These are phyloP conservation scores for Catharus ustulatus DNA, from an alignment of 2,797 vertebrate species.

Conservation along the genomic window DNA sequence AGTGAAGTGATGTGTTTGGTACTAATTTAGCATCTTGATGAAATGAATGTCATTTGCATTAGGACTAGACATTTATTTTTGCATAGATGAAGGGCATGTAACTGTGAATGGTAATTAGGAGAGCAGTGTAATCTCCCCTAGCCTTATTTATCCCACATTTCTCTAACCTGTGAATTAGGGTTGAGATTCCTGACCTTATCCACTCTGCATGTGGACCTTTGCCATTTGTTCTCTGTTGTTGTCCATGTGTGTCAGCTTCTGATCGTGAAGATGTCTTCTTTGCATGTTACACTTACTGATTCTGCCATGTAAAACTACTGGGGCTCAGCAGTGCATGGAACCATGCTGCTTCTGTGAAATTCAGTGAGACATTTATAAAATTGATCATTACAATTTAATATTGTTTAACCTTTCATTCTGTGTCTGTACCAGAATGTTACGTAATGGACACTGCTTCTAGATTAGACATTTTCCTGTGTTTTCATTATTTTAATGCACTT, in stretches of 20 bases:
- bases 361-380: background rate
- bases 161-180: background rate
- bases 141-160: background rate
- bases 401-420: background rate
- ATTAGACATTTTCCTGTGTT: background rate
- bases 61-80: conserved; percentile 34
- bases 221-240: background rate
- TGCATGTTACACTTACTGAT: background rate
- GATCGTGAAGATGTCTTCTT: background rate
- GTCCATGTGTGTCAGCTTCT: background rate
- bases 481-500: background rate
- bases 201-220: background rate
- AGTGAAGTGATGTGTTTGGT: background rate
- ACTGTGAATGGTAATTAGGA: background rate
- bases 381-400: background rate
- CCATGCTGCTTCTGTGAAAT: background rate
- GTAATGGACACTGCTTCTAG: background rate
- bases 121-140: background rate
- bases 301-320: background rate
- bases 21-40: background rate
- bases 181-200: background rate
- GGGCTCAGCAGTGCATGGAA: background rate
- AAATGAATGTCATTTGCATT: background rate
- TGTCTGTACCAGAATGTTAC: background rate
- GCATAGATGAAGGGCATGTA: background rate